These are phyloP conservation scores for Anthoptus insignis DNA, from an alignment of 2,888 invertebrate species.

Conservation along the genomic window DNA sequence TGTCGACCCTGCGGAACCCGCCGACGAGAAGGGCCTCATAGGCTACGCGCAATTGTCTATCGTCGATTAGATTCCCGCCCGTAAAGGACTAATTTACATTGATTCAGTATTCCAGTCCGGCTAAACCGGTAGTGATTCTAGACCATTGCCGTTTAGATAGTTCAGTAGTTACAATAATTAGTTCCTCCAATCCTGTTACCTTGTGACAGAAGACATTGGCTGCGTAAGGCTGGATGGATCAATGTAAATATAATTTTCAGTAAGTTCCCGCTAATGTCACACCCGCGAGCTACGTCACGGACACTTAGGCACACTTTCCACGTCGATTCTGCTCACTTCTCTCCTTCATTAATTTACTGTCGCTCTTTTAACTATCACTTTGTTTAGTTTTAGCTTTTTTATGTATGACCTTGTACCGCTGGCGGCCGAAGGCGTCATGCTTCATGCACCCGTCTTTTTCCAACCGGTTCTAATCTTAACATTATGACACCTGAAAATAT, in stretches of 20 bases:
- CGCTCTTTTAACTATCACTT: conserved; percentile 27
- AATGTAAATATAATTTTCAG: too few species aligned
- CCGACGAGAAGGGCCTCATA: conserved; percentile 98
- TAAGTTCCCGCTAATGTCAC: background rate
- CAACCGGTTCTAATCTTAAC: conserved; percentile 6
- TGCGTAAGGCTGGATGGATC: too few species aligned
- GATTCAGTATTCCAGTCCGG: too few species aligned
- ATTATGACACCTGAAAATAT: background rate
- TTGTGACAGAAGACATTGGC: too few species aligned
- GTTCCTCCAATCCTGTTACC: background rate
- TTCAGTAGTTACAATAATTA: background rate
- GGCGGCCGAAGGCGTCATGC: conserved; percentile 7
- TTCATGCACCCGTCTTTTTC: conserved; percentile 5
- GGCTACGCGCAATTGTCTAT: conserved; percentile 99
- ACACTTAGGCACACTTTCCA: background rate
- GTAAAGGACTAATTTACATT: background rate
- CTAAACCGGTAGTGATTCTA: background rate
- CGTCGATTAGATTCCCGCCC: conserved; percentile 88
- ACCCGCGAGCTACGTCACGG: background rate
- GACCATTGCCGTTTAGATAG: background rate
- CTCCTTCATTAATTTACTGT: background rate
- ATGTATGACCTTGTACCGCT: conserved; percentile 19
- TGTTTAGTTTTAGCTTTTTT: conserved; percentile 18
- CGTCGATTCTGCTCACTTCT: background rate
- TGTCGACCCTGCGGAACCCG: conserved; percentile 88